Base-by-base conservation (phyloP, 2,113 vertebrate species). In the Salvelinus sp. region DNA sequence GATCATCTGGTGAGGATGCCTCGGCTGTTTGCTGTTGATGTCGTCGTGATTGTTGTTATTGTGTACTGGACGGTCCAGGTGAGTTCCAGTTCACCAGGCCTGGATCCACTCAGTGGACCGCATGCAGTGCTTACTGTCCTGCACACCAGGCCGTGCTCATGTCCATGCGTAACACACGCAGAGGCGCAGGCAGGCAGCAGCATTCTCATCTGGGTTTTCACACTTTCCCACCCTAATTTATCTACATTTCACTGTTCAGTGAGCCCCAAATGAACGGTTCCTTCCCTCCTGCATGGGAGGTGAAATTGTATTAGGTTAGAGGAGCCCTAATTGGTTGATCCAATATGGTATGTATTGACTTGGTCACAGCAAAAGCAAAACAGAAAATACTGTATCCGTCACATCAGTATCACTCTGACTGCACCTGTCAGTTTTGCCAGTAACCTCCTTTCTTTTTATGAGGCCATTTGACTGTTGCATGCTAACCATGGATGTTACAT, bases 71-170 rank as follows among this genome's bases (percentile, higher is more conserved):
- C 54, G n/a, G 76, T 76, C 68, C 71, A 74, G 74, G 68, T 79
- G 48, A 79, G 70, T 87, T 85, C 74, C 77, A 73, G 81, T 85
- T 87, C 81, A 85, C 16, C 58, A 38, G 66, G 25, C n/a, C 70
- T 76, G 60, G 65, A 72, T 28, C 57, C 64, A 72, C 33, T 69
- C 70, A 78, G 3, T 65, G 69, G 82, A 65, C 77, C 64, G 69
- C n/a, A 72, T 48, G 58, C 74, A 70, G 65, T 57, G 38, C 38
- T 44, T 44, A 50, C 13, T 57, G 25, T 76, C 66, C 66, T 60
- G 67, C 44, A 44, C 73, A 38, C 72, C 48, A 62, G 58, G 50
- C 28, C 28, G 66, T n/a, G 44, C 63, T 71, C 66, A 69, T 54
- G 78, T 62, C 70, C 58, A 63, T 76, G 64, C 73, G 74, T 79